These are phyloP conservation scores for Doryteuthis pealeii DNA, from an alignment of 1,140 invertebrate species.

Conservation along the genomic window DNA sequence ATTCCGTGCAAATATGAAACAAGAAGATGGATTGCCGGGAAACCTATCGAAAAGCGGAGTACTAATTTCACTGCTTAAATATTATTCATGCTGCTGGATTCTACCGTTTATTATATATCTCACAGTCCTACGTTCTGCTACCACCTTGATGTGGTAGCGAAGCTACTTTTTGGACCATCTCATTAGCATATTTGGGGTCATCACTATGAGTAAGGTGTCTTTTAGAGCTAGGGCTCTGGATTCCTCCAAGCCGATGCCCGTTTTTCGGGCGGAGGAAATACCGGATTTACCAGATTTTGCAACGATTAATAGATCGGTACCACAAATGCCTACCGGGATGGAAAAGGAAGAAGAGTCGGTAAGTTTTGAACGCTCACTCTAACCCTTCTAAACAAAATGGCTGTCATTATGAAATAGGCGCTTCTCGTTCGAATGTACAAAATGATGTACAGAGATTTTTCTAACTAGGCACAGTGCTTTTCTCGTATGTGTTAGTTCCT, in stretches of 20 bases:
- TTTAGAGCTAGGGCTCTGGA: constrained; percentile 98
- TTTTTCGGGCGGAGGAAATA: constrained; percentile 91
- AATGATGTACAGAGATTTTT: background rate
- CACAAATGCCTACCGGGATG: constrained; percentile 99
- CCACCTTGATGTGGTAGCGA: no score
- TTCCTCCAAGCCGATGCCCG: constrained; percentile 95
- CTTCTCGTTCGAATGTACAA: constrained; percentile 1
- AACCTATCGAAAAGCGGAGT: constrained; percentile 6
- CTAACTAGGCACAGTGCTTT: no score
- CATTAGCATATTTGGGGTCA: constrained; percentile 56
- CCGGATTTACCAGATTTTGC: constrained; percentile 96
- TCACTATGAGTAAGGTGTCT: constrained; percentile 80
- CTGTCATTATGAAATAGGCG: constrained; percentile 55
- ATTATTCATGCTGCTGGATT: constrained; percentile 9
- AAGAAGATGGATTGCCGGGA: background rate
- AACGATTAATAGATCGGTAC: constrained; percentile 95
- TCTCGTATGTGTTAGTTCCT: background rate
- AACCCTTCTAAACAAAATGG: constrained; percentile 18
- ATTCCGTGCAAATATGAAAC: constrained; percentile 38
- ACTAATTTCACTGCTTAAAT: constrained; percentile 9
- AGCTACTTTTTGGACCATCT: constrained; percentile 47
- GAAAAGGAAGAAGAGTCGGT: constrained; percentile 99
- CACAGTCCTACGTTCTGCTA: background rate
- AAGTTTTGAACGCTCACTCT: constrained; percentile 64
- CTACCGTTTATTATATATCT: background rate